Evolutionary conservation across 2,113 vertebrate species (phyloP).

Genomic region (Callaeas wilsoni): DNA sequence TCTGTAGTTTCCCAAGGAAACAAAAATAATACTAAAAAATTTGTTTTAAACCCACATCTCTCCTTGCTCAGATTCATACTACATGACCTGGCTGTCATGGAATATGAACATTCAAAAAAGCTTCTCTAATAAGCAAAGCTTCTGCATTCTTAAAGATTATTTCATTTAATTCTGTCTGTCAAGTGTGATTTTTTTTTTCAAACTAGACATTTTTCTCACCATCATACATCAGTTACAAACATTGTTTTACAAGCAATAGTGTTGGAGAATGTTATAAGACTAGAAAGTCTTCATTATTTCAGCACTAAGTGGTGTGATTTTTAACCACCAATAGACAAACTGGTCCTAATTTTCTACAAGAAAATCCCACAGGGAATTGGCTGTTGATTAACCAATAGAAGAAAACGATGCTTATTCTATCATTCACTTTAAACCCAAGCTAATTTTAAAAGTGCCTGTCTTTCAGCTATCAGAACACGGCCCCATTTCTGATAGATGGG

Average conservation of each 20-base stretch:
- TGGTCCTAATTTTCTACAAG: neutral
- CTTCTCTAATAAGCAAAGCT: constrained; percentile 46
- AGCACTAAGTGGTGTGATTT: neutral
- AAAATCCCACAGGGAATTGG: neutral
- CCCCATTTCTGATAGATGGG: neutral
- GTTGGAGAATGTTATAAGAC: neutral
- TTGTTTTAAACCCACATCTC: constrained; percentile 2
- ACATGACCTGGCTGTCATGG: constrained; percentile 28
- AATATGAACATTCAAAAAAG: constrained; percentile 53
- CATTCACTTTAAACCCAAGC: neutral
- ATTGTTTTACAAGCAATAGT: neutral
- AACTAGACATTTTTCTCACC: neutral
- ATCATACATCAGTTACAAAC: neutral
- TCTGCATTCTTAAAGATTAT: constrained; percentile 39
- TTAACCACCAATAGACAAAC: neutral
- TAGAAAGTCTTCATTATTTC: neutral
- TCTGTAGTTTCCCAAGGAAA: constrained; percentile 48
- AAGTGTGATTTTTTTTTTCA: constrained; percentile 47
- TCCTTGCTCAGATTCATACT: constrained; percentile 7
- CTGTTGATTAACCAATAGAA: neutral
- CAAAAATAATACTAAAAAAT: constrained; percentile 53
- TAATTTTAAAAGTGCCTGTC: neutral
- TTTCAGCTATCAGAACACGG: neutral
- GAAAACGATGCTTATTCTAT: neutral
- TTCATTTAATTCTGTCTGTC: constrained; percentile 58